These are phyloP conservation scores for Anoura caudifer DNA, from an alignment of 2,113 vertebrate species.

Conservation along the genomic window DNA sequence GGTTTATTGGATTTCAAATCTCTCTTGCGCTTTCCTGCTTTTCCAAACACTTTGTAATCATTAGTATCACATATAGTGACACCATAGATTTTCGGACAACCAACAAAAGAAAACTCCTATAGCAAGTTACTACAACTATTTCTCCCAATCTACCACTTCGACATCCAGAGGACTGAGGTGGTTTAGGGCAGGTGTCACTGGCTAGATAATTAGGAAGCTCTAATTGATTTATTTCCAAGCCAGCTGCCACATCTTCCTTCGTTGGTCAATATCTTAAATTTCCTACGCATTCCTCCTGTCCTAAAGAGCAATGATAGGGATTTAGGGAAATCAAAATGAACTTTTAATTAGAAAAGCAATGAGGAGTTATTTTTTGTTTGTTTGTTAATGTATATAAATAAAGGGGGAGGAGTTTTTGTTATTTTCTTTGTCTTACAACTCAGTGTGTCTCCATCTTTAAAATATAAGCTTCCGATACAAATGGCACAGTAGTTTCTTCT, in stretches of 20 bases:
- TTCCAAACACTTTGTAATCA: slow-evolving; percentile 42
- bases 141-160: neutral
- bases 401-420: neutral
- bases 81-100: neutral
- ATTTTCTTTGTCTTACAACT: neutral
- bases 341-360: slow-evolving; percentile 3
- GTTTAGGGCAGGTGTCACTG: neutral
- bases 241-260: slow-evolving; percentile 6
- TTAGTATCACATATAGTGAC: slow-evolving; percentile 7
- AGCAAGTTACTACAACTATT: neutral
- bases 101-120: neutral
- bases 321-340: slow-evolving; percentile 11
- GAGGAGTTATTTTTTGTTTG: neutral
- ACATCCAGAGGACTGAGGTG: neutral
- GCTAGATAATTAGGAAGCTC: slow-evolving; percentile 33
- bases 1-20: slow-evolving; percentile 17
- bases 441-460: neutral
- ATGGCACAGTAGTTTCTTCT: neutral
- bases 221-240: slow-evolving; percentile 49
- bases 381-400: neutral
- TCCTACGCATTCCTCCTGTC: neutral
- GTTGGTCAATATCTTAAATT: slow-evolving; percentile 36
- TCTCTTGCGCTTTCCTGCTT: neutral
- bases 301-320: neutral
- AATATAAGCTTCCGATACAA: neutral